Evolutionary conservation across 2,797 vertebrate species (phyloP), one percentile per base, ranked within the genome.

Genomic region (Sebastes miniatus): DNA sequence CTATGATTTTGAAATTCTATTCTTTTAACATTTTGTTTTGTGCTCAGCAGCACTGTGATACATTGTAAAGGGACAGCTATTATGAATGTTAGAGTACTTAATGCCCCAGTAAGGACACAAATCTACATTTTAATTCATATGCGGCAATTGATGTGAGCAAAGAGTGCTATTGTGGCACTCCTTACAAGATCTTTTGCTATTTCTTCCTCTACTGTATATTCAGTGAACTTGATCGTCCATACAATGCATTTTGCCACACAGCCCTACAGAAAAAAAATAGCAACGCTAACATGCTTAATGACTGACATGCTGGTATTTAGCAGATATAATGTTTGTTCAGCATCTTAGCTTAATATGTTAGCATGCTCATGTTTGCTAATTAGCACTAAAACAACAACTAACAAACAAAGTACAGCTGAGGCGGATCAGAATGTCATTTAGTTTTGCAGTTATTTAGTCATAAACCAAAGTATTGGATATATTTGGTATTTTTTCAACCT

Each of bases 1-100:
- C 50, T 65, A 32, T 34, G 25, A 71, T 75, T 80, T 63, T 57
- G 8, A 80, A 86, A 87, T 54, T 63, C 7, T 13, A 12, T 25
- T 8, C 8, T 27, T 73, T 22, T 3, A 66, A 39, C 25, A 65
- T 67, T 65, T 69, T 67, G 43, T 63, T 64, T 75, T 24, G 24
- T 76, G 47, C 54, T 6, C 32, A 43, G 32, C 65, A 9, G 32
- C 65, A 9, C 27, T 47, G 18, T 20, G 67, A 36, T 69, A 39
- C 4, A 58, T 6, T 69, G 36, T 59, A 25, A 62, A 57, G 14
- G 13, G 57, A 80, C 27, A 72, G n/a, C 5, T 18, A 18, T 62
- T 25, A 56, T 36, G 29, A 73, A 72, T 63, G 61, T 39, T 34
- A 4, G 1, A 39, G 20, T 64, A 69, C 71, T 76, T 12, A 31